These are phyloP conservation scores for Camptogramma bilineatum DNA, from an alignment of 2,888 invertebrate species.

Conservation along the genomic window DNA sequence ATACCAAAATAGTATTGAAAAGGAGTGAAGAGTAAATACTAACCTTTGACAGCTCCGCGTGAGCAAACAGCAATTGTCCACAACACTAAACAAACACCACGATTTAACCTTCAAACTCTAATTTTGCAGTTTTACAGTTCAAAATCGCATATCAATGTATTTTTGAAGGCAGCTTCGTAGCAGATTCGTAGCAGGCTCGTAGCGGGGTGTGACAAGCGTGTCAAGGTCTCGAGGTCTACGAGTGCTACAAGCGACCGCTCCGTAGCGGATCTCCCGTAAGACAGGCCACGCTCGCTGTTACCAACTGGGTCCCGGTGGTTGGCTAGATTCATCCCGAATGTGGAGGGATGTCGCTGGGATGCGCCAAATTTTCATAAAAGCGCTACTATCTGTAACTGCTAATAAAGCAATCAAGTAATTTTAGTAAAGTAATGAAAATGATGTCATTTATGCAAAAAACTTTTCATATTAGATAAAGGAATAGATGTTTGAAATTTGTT, in stretches of 20 bases:
- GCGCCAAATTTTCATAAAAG: constrained; percentile 16
- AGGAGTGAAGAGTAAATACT: constrained; percentile 46
- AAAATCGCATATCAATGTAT: constrained; percentile 25
- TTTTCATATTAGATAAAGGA: not conserved
- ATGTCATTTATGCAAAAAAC: not conserved
- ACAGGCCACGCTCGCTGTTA: constrained; percentile 53
- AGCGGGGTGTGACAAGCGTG: constrained; percentile 75
- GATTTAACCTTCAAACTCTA: constrained; percentile 28
- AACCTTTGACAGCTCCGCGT: constrained; percentile 59
- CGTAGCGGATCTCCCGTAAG: constrained; percentile 79
- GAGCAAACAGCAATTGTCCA: constrained; percentile 55
- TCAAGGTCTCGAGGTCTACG: constrained; percentile 66
- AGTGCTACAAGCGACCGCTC: constrained; percentile 76
- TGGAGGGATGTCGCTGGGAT: constrained; percentile 17
- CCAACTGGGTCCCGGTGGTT: constrained; percentile 23
- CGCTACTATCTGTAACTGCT: not conserved
- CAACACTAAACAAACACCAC: constrained; percentile 59
- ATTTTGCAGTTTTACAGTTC: constrained; percentile 27
- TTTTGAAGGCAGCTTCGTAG: constrained; percentile 52
- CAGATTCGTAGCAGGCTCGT: constrained; percentile 18
- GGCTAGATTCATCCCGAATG: constrained; percentile 29
- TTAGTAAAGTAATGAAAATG: not conserved
- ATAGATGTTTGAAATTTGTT: no score
- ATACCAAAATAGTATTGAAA: constrained; percentile 25
- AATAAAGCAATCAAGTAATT: not conserved